phyloP scores from a whole-genome alignment of 2,113 vertebrate genomes.

The Sylvia atricapilla region DNA sequence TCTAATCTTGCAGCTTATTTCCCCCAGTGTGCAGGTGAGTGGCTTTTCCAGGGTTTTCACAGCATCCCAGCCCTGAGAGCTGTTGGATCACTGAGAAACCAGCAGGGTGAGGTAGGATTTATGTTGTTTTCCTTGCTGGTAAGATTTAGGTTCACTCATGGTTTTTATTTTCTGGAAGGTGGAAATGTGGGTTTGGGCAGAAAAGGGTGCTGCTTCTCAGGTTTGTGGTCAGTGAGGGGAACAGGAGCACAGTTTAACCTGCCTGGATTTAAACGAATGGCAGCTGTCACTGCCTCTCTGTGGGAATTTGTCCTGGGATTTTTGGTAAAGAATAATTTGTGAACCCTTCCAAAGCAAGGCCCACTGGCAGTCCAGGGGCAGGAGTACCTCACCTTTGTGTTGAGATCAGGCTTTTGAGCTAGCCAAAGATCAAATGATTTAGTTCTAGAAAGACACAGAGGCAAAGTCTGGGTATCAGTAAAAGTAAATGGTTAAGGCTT shows the following conservation, averaged over 20 bases:
- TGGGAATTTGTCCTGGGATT: rapidly evolving
- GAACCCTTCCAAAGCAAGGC: not conserved
- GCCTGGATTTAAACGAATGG: not conserved
- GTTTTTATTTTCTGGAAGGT: not conserved
- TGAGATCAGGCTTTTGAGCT: not conserved
- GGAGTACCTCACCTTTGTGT: not conserved
- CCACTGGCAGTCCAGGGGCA: not conserved
- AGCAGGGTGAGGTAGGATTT: not conserved
- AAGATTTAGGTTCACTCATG: not conserved
- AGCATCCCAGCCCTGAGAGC: not conserved
- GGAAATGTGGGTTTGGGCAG: not conserved
- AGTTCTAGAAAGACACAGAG: not conserved
- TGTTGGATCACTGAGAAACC: not conserved
- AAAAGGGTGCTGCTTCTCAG: not conserved
- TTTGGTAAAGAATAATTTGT: not conserved
- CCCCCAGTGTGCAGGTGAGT: not conserved
- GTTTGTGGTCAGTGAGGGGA: not conserved
- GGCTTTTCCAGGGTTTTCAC: not conserved
- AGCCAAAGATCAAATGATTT: not conserved
- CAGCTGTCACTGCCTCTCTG: not conserved
- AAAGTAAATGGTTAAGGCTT: not conserved
- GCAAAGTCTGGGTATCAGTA: not conserved
- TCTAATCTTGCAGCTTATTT: not conserved
- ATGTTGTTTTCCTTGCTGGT: not conserved
- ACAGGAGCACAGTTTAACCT: not conserved